Evolutionary conservation across 2,113 vertebrate genomes (phyloP).

Genomic region (Plestiodon gilberti): DNA sequence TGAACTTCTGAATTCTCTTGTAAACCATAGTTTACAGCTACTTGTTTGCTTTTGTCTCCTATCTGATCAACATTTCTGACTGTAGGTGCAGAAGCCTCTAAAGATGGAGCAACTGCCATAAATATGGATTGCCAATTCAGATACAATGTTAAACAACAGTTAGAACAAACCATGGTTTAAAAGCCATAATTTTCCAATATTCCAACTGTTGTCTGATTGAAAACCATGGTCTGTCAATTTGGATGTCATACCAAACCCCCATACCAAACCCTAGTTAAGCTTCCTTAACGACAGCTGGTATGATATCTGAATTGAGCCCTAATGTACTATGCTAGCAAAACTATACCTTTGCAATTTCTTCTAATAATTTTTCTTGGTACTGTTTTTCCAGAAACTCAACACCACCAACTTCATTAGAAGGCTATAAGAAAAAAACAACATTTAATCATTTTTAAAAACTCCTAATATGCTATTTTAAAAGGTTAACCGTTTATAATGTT

Average conservation of each 20-base stretch:
- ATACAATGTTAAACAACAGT: not conserved
- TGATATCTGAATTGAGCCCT: not conserved
- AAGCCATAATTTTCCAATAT: not conserved
- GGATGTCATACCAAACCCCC: not conserved
- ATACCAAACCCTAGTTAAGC: not conserved
- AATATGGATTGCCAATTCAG: not conserved
- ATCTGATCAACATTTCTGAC: not conserved
- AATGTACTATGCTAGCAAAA: not conserved
- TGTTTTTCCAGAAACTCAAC: constrained; percentile 75
- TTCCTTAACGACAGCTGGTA: not conserved
- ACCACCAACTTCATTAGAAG: constrained; percentile 48
- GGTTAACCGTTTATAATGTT: not conserved
- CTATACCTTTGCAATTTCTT: constrained; percentile 91
- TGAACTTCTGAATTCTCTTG: no score
- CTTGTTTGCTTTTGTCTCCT: not conserved
- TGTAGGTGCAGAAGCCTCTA: not conserved
- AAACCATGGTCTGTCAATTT: not conserved
- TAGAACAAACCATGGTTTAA: not conserved
- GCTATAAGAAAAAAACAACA: constrained; percentile 54
- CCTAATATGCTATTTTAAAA: not conserved
- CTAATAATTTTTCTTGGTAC: constrained; percentile 85
- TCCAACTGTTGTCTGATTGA: not conserved
- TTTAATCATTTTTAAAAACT: constrained; percentile 49
- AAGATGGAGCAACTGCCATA: not conserved
- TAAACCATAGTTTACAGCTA: not conserved